These are phyloP conservation scores for Lepisosteus oculatus DNA, from an alignment of 2,113 vertebrate genomes.

Conservation along the genomic window DNA sequence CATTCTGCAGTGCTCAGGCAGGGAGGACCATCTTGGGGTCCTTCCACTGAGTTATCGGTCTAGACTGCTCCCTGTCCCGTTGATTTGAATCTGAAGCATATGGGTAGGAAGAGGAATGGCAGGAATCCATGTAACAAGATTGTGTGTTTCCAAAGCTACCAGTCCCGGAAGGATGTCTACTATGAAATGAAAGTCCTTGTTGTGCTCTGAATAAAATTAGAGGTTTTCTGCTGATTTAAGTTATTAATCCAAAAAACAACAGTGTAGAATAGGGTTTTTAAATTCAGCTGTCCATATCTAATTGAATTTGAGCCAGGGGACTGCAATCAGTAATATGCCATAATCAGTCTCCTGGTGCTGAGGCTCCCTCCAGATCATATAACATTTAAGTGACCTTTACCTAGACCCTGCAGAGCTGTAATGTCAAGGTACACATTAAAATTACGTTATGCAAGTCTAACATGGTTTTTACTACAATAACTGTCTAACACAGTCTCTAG, in stretches of 20 bases:
- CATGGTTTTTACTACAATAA: no score
- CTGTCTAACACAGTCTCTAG: no score
- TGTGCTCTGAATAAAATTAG: not conserved
- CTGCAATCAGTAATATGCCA: no score
- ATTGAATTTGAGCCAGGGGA: no score
- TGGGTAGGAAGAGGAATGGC: slow-evolving; percentile 4
- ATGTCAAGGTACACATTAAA: no score
- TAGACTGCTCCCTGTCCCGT: slow-evolving; percentile 26
- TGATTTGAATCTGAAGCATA: slow-evolving; percentile 22
- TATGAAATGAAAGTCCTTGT: not conserved
- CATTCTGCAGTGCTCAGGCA: not conserved
- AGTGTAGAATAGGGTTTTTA: not conserved
- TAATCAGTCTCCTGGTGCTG: no score
- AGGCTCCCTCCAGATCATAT: no score
- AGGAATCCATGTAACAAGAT: slow-evolving; percentile 11
- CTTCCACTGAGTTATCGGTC: slow-evolving; percentile 38
- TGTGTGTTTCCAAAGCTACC: slow-evolving; percentile 6
- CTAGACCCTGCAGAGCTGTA: no score
- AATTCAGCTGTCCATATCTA: not conserved
- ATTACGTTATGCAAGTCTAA: no score
- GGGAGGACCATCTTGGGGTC: not conserved
- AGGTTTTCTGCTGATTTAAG: not conserved
- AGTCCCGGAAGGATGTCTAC: not conserved
- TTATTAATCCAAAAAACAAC: not conserved
- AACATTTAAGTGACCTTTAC: no score